Conservation (phyloP, 2,888 invertebrate genomes). For the Amorpha juglandis region DNA sequence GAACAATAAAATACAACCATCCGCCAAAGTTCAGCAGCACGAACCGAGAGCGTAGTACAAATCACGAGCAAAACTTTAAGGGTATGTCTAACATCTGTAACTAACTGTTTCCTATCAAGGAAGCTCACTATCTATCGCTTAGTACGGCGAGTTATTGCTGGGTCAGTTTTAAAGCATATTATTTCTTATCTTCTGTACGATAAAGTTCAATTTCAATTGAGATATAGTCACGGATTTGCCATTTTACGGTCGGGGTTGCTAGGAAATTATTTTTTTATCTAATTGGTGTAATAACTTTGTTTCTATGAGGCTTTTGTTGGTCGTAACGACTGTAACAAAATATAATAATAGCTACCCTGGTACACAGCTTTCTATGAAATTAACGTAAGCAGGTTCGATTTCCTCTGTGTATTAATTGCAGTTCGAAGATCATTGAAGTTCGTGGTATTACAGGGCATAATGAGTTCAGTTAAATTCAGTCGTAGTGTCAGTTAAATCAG, state of each 20-base stretch:
- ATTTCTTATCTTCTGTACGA: slow-evolving; percentile 45
- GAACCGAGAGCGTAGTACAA: slow-evolving; percentile 48
- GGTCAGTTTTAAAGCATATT: slow-evolving; percentile 50
- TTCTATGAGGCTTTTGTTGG: not conserved
- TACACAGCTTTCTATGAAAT: too few species aligned
- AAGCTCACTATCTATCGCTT: slow-evolving; percentile 62
- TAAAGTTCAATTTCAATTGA: slow-evolving; percentile 59
- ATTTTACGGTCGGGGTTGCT: slow-evolving; percentile 13
- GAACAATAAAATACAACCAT: slow-evolving; percentile 39
- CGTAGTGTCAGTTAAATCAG: too few species aligned
- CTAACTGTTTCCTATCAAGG: slow-evolving; percentile 50
- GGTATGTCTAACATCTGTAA: slow-evolving; percentile 52
- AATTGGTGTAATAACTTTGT: not conserved
- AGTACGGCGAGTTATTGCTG: slow-evolving; percentile 56
- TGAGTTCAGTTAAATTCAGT: too few species aligned
- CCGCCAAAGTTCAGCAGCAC: slow-evolving; percentile 38
- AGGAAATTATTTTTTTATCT: not conserved
- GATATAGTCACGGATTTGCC: slow-evolving; percentile 12
- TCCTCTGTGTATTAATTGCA: too few species aligned
- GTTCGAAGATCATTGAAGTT: too few species aligned
- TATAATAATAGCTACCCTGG: too few species aligned
- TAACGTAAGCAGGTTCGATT: too few species aligned
- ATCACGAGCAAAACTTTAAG: slow-evolving; percentile 50
- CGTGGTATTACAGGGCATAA: too few species aligned
- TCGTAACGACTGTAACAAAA: not conserved